These are phyloP conservation scores for Neoniphon sammara DNA, from an alignment of 2,797 vertebrate genomes.

Conservation along the genomic window DNA sequence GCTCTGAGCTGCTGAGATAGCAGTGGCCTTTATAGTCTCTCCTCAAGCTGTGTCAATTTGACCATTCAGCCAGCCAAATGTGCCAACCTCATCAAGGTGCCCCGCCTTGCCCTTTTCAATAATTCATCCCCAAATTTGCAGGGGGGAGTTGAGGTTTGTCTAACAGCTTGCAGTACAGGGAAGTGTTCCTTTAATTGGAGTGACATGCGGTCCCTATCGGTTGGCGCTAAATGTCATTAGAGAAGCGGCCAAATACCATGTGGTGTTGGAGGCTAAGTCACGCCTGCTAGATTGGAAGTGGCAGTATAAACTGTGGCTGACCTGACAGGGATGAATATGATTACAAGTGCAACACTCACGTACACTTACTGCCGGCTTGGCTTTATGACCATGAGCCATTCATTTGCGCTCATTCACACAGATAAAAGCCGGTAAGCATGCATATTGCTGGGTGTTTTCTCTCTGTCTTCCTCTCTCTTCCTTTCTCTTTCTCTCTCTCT, in stretches of 20 bases:
- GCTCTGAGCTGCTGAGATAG: constrained; percentile 67
- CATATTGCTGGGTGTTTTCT: constrained; percentile 35
- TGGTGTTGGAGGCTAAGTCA: constrained; percentile 54
- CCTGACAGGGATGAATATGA: constrained; percentile 51
- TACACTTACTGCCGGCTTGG: constrained; percentile 36
- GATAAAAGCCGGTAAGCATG: constrained; percentile 27
- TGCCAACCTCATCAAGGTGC: constrained; percentile 76
- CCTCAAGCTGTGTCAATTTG: constrained; percentile 67
- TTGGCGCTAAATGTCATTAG: constrained; percentile 77
- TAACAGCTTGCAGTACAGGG: constrained; percentile 64
- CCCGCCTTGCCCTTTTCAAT: constrained; percentile 80
- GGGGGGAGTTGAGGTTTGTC: constrained; percentile 65
- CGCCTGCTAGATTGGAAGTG: constrained; percentile 48
- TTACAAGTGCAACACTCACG: constrained; percentile 49
- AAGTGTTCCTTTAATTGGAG: constrained; percentile 74
- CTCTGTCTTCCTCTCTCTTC: constrained; percentile 1
- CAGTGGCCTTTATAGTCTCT: constrained; percentile 61
- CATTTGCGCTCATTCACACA: constrained; percentile 44
- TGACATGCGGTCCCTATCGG: constrained; percentile 65
- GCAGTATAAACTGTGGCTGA: constrained; percentile 58
- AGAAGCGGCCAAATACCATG: constrained; percentile 65
- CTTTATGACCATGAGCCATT: constrained; percentile 58
- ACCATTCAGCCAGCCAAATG: constrained; percentile 68
- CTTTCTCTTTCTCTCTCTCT: constrained; percentile 4
- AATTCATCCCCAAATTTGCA: constrained; percentile 79